Base-by-base conservation (phyloP, 2,888 invertebrate genomes). In the Apoda limacodes region DNA sequence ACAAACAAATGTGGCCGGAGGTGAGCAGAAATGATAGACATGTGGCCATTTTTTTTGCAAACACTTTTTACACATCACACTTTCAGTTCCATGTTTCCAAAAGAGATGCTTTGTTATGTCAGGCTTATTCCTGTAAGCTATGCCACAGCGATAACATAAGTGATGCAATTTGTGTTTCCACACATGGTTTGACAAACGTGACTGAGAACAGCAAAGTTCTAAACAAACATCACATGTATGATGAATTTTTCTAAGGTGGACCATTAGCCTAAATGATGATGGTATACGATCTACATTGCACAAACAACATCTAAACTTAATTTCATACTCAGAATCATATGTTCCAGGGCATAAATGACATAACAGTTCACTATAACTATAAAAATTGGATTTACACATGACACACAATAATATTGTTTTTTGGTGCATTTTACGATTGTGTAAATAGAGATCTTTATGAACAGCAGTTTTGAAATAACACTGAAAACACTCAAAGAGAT, bases 11-110 rank as follows among this genome's bases (percentile, higher is more conserved):
- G 85, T 82, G 6, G 84, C 69, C 3, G 93, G 92, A 22, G 93
- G 93, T 42, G 89, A 85, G 60, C 94, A 94, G 54, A 94, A 94
- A 60, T 94, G 94, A 71, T 93, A 94, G 4, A 93, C 90, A 64
- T 94, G 93, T 0, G 92, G 92, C 94, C 94, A 94, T 51, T 93
- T 93, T 56, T 93, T 94, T 54, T 93, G 92, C 29, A 93, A 66
- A 61, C 94, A 94, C 52, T 85, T 88, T 61, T 92, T 92, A 58
- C 94, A 94, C 19, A 88, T 67, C 2, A 91, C 88, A 67, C 93
- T 93, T 56, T 94, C 92, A 2, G 93, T 93, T 12, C 93, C 93
- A 63, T 95, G 94, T 64, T 94, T 95, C 93, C 94, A 94, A 61
- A 93, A 93, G 32, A 94, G 75, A 72, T 95, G 94, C 55, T 92